These are phyloP conservation scores for Acanthurus leucopareius DNA, from an alignment of 2,797 vertebrate species.

Conservation along the genomic window DNA sequence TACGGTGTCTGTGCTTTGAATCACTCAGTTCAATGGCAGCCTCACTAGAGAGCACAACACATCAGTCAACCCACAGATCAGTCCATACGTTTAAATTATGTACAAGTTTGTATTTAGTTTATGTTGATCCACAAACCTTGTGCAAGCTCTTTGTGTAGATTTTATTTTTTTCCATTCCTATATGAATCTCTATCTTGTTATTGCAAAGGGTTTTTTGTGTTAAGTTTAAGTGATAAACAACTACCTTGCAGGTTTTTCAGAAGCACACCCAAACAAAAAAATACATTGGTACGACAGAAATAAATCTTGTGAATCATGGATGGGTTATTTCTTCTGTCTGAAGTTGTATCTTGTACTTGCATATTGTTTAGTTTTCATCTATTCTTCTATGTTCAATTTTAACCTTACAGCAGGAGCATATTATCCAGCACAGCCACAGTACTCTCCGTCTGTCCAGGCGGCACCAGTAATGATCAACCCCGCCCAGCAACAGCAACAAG, in stretches of 20 bases:
- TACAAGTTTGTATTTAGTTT: background rate
- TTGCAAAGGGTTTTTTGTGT: background rate
- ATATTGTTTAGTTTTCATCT: background rate
- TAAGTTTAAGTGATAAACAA: background rate
- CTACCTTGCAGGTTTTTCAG: background rate
- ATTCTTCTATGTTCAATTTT: conserved; percentile 15
- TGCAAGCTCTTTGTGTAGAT: background rate
- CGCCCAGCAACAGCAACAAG: conserved; percentile 82
- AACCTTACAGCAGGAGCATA: conserved; percentile 90
- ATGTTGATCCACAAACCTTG: background rate
- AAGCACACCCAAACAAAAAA: background rate
- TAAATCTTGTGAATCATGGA: background rate
- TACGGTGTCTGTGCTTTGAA: background rate
- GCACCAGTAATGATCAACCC: conserved; percentile 91
- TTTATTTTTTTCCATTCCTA: background rate
- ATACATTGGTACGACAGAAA: background rate
- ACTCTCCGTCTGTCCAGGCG: conserved; percentile 89
- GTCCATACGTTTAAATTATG: background rate
- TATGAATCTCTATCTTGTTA: background rate
- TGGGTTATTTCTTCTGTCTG: background rate
- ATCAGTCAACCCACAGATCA: background rate
- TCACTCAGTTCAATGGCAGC: background rate
- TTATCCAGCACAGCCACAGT: conserved; percentile 92
- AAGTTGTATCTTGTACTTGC: background rate
- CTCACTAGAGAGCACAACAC: background rate